Evolutionary conservation across 2,797 vertebrate genomes (phyloP).

Genomic region (Hydrolagus colliei): DNA sequence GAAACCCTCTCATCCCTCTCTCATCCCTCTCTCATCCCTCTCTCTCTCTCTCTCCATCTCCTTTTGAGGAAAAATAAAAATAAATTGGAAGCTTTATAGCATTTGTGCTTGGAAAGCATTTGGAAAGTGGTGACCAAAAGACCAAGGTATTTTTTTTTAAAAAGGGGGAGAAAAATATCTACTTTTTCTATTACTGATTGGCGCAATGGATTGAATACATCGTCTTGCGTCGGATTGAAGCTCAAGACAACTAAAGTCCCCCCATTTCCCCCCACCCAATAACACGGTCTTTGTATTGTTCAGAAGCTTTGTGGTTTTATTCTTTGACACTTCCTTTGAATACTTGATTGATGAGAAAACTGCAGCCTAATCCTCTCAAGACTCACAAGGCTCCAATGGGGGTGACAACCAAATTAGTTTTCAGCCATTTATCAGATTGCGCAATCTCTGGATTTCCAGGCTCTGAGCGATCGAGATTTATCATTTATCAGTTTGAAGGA

Average conservation of each 20-base stretch:
- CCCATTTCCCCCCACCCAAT: not conserved
- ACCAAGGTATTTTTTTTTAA: not conserved
- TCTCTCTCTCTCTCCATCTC: no score
- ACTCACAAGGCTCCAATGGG: no score
- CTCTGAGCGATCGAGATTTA: no score
- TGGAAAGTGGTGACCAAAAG: not conserved
- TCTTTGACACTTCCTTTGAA: not conserved
- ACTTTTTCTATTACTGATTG: no score
- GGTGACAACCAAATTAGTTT: no score
- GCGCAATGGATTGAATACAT: not conserved
- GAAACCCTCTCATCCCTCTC: not conserved
- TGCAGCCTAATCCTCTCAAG: no score
- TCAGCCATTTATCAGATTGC: no score
- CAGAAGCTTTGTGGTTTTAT: not conserved
- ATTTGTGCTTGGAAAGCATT: not conserved
- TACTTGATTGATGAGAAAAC: no score
- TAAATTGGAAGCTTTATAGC: slow-evolving; percentile 10
- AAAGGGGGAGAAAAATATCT: not conserved
- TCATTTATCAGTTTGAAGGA: no score
- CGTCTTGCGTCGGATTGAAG: not conserved
- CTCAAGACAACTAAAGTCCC: not conserved
- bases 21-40: not conserved
- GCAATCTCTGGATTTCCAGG: no score
- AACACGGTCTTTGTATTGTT: not conserved
- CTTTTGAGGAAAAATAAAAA: not conserved